Base-by-base conservation (phyloP, 2,888 invertebrate species). In the Monochamus alternatus region DNA sequence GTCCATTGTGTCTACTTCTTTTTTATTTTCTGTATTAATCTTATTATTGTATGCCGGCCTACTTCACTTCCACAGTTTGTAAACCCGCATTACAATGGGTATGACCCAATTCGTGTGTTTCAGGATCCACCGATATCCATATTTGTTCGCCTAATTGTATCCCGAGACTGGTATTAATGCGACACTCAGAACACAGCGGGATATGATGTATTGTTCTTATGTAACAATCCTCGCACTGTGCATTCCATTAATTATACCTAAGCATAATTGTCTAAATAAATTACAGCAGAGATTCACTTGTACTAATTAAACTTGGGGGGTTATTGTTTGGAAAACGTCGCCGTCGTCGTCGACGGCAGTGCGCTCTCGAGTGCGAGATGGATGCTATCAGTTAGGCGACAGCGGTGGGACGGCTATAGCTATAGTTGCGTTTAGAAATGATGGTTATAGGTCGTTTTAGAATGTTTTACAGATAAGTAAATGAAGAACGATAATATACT, bases 201-300 rank as follows among this genome's bases (percentile, higher is more conserved):
- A 14, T 31, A 52, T 63, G 62, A 71, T 63, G 52, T 71, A 71
- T 71, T 71, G 62, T 71, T 7, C 52, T 71, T 52, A 71, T 47
- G 43, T 71, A 62, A 14, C 52, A 52, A 63, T 71, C 59, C 32
- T 52, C 52, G 62, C 63, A 51, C 32, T 71, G 52, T 71, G 70
- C 70, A 63, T 62, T 71, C 52, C 62, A 71, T 71, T 71, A 71
- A 71, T 71, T 63, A 71, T 52, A 60, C 51, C 70, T 71, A 62
- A 71, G 63, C 70, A 43, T 52, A 62, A 71, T 70, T 71, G 70
- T 63, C 62, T 71, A 71, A 71, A 71, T 71, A 63, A 71, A 71
- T 71, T 71, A 71, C 52, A 22, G 32, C 38, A 47, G 63, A 63
- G 62, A 63, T 44, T 63, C 70, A 63, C 70, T 63, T 63, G 52